These are phyloP conservation scores for Alloscopus bannaensis DNA, from an alignment of 2,888 invertebrate genomes.

Conservation along the genomic window DNA sequence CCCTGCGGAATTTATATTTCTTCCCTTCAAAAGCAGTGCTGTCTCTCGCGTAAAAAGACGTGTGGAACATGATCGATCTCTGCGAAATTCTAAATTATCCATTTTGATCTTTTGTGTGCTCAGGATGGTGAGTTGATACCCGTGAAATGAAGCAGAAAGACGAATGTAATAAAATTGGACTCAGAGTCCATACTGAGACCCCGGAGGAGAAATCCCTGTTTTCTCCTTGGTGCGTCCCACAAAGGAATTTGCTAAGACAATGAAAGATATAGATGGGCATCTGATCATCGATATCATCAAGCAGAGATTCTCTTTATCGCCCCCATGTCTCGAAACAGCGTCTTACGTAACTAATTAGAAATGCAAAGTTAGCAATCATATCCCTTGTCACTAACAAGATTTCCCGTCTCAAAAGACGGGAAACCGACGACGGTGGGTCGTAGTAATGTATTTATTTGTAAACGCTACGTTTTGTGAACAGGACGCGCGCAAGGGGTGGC, in stretches of 20 bases:
- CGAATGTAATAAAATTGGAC: no score
- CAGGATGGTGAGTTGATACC: constrained; percentile 16
- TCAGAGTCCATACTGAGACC: no score
- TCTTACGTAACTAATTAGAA: constrained; percentile 7
- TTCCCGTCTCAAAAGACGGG: no score
- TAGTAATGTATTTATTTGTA: no score
- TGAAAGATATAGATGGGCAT: constrained; percentile 4
- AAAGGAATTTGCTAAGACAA: not conserved
- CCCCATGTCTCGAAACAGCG: no score
- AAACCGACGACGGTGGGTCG: no score
- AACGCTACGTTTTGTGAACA: no score
- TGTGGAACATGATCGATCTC: constrained; percentile 1
- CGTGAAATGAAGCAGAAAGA: not conserved
- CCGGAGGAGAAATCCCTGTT: not conserved
- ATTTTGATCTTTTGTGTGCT: not conserved
- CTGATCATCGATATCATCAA: no score
- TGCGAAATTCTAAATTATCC: constrained; percentile 22
- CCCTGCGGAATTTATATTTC: constrained; percentile 1
- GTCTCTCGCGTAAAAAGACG: no score
- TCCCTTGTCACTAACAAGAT: constrained; percentile 7
- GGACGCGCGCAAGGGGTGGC: constrained; percentile 60
- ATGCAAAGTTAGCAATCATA: constrained; percentile 10
- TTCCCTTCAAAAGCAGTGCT: no score
- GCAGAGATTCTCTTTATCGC: no score
- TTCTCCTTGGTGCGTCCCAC: not conserved